Conservation (phyloP, 2,888 invertebrate genomes). For the Drosophila meridionalis region DNA sequence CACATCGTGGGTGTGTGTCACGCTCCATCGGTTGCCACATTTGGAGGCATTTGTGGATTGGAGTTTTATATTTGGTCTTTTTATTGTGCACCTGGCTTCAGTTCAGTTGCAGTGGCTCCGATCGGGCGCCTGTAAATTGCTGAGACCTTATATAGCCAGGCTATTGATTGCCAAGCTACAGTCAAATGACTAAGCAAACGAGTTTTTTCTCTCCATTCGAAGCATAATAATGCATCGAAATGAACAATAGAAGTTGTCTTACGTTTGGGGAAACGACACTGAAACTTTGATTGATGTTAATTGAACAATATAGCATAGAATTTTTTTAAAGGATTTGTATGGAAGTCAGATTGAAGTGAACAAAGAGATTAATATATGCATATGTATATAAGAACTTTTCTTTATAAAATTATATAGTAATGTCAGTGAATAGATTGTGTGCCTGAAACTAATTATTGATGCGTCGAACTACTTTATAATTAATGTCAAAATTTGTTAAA, state of each 20-base stretch:
- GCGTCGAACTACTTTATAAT: too few relatives aligned
- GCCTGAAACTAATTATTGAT: too few relatives aligned
- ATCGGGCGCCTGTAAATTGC: constrained; percentile 14
- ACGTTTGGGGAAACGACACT: background rate
- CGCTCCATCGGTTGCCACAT: constrained; percentile 46
- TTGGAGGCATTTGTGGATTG: constrained; percentile 15
- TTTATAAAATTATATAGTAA: background rate
- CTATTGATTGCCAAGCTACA: constrained; percentile 28
- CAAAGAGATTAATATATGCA: background rate
- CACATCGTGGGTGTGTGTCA: constrained; percentile 51
- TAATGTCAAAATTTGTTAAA: too few relatives aligned
- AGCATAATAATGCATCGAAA: constrained; percentile 20
- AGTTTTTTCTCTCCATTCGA: constrained; percentile 15
- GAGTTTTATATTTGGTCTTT: constrained; percentile 1
- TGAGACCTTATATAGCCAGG: constrained; percentile 33
- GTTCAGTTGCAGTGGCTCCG: constrained; percentile 32
- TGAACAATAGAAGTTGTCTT: constrained; percentile 15
- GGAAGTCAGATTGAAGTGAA: background rate
- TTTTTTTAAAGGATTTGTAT: background rate
- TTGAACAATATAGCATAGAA: constrained; percentile 2
- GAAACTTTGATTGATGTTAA: constrained; percentile 27
- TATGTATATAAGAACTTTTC: background rate
- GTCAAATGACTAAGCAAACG: constrained; percentile 41
- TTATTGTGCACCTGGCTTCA: constrained; percentile 32
- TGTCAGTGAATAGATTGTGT: background rate